A percentile compares a stretch with the other conserved stretches of the same genome.
phyloP scores from a whole-genome alignment of 2,888 invertebrate genomes.

The Ernsta delagoae region DNA sequence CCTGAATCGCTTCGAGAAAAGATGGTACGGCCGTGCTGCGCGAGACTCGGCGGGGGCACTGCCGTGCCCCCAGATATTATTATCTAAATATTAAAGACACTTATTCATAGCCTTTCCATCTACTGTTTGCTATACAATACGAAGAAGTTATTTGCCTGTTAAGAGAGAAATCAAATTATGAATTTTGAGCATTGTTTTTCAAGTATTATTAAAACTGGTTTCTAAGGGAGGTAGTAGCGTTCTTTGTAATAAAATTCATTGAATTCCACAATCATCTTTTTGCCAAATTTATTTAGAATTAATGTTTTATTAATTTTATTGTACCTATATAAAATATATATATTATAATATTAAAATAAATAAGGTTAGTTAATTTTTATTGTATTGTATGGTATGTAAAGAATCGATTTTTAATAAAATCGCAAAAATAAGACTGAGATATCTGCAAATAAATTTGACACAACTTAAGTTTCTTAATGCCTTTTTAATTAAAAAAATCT shows the following conservation, averaged over 20 bases:
- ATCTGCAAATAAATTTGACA: too few species aligned
- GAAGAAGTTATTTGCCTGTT: not conserved
- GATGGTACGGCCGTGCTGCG: too few species aligned
- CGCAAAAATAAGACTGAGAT: too few species aligned
- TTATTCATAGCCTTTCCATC: not conserved
- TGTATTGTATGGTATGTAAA: too few species aligned
- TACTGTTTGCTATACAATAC: not conserved
- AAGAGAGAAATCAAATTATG: slow-evolving; percentile 15
- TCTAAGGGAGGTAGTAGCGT: slow-evolving; percentile 4
- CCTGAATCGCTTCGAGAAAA: too few species aligned
- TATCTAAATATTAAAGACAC: not conserved
- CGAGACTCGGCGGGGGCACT: too few species aligned
- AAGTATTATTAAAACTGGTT: slow-evolving; percentile 13
- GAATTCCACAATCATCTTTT: slow-evolving; percentile 8
- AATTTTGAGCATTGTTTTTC: slow-evolving; percentile 20
- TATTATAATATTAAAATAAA: not conserved
- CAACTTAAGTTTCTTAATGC: too few species aligned
- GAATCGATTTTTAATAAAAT: too few species aligned
- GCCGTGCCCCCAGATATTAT: too few species aligned
- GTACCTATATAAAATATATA: not conserved
- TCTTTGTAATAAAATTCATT: not conserved
- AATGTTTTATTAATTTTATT: not conserved
- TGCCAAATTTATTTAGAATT: not conserved
- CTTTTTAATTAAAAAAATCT: too few species aligned
- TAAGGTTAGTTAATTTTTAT: too few species aligned